phyloP scores from a whole-genome alignment of 2,888 invertebrate genomes.

The Tachina fera region DNA sequence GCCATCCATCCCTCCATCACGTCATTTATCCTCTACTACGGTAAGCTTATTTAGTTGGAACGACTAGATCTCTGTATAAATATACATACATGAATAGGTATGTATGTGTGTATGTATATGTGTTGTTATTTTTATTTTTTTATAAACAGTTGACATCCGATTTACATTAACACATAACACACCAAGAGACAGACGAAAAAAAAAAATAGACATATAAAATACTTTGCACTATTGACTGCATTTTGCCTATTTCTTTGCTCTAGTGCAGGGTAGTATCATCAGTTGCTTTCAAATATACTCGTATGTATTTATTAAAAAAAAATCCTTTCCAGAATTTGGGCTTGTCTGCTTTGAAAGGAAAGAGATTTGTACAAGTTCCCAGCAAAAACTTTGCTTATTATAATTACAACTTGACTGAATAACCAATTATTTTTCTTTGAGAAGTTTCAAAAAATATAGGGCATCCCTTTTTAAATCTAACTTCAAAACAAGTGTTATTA shows the following conservation, averaged over 20 bases:
- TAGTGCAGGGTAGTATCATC: background rate
- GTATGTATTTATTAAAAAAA: background rate
- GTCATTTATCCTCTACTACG: constrained; percentile 36
- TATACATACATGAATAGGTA: background rate
- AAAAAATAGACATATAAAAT: constrained; percentile 19
- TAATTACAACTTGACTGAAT: too few species aligned
- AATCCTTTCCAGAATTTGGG: background rate
- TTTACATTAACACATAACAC: constrained; percentile 79
- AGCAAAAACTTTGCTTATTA: too few species aligned
- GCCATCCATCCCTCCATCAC: constrained; percentile 24
- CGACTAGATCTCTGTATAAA: constrained; percentile 37
- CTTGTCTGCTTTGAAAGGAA: too few species aligned
- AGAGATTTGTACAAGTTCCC: too few species aligned
- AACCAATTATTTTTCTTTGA: too few species aligned
- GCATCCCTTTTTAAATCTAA: too few species aligned
- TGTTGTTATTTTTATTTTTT: constrained; percentile 38
- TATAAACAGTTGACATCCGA: constrained; percentile 79
- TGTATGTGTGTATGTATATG: background rate
- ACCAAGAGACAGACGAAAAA: constrained; percentile 21
- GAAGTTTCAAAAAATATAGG: too few species aligned
- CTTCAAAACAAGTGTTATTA: too few species aligned
- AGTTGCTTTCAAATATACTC: background rate
- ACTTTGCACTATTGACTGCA: constrained; percentile 56
- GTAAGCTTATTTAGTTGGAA: constrained; percentile 60
- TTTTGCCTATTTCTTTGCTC: constrained; percentile 5